phyloP scores from a whole-genome alignment of 2,113 vertebrate genomes.

The Conger conger region DNA sequence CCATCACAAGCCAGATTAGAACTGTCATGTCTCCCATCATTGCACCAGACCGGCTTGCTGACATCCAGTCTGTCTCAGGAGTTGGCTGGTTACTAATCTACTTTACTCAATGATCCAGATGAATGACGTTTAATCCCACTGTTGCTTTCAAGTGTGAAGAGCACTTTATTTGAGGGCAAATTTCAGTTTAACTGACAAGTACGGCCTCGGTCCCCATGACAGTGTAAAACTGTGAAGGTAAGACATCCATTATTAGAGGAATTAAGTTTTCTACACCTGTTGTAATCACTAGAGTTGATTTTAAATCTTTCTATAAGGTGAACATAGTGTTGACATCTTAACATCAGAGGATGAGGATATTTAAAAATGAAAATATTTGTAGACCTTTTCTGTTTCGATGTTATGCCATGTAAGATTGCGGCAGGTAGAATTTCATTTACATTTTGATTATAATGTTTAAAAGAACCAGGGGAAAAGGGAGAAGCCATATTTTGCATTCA shows the following conservation, averaged over 20 bases:
- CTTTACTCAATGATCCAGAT: background rate
- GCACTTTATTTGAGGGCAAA: background rate
- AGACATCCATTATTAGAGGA: no score
- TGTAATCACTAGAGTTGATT: no score
- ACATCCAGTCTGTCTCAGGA: background rate
- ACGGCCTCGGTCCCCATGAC: no score
- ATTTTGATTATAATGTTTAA: background rate
- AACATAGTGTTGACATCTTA: background rate
- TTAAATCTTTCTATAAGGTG: background rate
- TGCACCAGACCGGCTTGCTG: background rate
- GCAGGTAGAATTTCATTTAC: background rate
- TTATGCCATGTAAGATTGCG: background rate
- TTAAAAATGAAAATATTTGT: background rate
- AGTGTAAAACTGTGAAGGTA: no score
- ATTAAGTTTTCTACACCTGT: no score
- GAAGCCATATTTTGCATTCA: slow-evolving; percentile 1
- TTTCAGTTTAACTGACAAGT: no score
- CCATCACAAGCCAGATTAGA: background rate
- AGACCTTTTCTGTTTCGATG: background rate
- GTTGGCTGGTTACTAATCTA: background rate
- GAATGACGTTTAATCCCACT: background rate
- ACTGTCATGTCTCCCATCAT: background rate
- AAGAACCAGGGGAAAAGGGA: background rate
- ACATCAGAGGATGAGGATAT: background rate
- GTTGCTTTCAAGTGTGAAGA: background rate